phyloP scores from a whole-genome alignment of 1,140 invertebrate species.

The Bombus terrestris region DNA sequence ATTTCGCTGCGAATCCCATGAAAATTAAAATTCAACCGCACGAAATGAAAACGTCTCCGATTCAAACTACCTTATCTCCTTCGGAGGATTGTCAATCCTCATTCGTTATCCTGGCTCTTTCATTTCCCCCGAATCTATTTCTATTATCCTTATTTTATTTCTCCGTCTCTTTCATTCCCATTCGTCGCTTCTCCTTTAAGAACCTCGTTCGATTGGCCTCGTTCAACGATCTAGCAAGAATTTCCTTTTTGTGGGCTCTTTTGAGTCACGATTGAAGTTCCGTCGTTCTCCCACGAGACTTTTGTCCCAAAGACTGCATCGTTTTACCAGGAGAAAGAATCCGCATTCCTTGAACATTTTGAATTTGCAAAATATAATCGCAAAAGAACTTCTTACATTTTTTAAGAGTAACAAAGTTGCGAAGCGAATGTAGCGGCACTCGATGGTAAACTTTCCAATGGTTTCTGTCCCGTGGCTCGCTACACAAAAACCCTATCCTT shows the following conservation, averaged over 20 bases:
- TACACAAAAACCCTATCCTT: no score
- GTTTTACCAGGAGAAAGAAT: background rate
- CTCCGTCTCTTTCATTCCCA: background rate
- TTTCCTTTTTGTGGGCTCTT: background rate
- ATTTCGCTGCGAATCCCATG: background rate
- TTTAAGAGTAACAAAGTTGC: no score
- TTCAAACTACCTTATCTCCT: background rate
- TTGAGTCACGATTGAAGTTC: background rate
- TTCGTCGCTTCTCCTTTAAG: background rate
- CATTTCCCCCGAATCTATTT: slow-evolving; percentile 37
- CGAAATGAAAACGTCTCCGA: background rate
- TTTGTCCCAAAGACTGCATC: background rate
- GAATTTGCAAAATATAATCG: no score
- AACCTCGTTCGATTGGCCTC: background rate
- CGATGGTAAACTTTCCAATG: no score
- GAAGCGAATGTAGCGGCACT: no score
- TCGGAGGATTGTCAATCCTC: slow-evolving; percentile 9
- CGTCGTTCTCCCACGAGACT: background rate
- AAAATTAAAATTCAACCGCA: slow-evolving; percentile 5
- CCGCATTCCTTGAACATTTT: no score
- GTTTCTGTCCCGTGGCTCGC: no score
- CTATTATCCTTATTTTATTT: slow-evolving; percentile 39
- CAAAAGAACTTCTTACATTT: no score
- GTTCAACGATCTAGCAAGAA: background rate
- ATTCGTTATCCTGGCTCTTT: background rate